Base-by-base conservation (phyloP, 2,113 vertebrate species). In the Toxotes jaculatrix region DNA sequence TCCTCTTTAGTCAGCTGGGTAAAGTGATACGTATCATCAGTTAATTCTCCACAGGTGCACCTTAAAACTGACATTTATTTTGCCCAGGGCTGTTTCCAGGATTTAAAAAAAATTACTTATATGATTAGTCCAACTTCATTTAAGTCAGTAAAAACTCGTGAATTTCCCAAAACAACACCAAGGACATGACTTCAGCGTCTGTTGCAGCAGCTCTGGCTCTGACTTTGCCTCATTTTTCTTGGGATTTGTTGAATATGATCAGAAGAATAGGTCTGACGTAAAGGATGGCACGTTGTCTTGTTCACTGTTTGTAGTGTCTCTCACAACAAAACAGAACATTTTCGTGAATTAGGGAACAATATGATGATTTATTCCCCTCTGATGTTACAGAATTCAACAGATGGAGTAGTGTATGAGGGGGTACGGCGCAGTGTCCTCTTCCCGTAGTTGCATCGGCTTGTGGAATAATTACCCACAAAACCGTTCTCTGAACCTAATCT, bases 381-480 rank as follows among this genome's bases (percentile, higher is more conserved):
- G 49, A 74, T 78, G 69, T 67, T 60, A 32, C 16, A 61, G 57
- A 61, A 63, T 56, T 32, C 53, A 42, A 59, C 47, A 74, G 68
- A 43, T 7, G 42, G 43, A 71, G 40, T 5, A 6, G 40, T 27
- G 23, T 56, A 19, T 42, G 32, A 16, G 36, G 53, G 42, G 67
- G 19, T 23, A 34, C n/a, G 3, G 32, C 55, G 43, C 55, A 42
- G 45, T 12, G 67, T 27, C 31, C 49, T 19, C 47, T 47, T 64
- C 65, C 36, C 57, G 21, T 49, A 36, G 32, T 65, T 74, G 77
- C 36, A 43, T 62, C 7, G 0, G 36, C 42, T 56, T 42, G 49
- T 77, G 60, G 74, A 76, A 72, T 81, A 83, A 86, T 86, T 73
- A 82, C 80, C 34, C 23, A 68, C 71, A 63, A 76, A 83, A 73